Base-by-base conservation (phyloP, 2,888 invertebrate species). In the Chrysodeixis includens region DNA sequence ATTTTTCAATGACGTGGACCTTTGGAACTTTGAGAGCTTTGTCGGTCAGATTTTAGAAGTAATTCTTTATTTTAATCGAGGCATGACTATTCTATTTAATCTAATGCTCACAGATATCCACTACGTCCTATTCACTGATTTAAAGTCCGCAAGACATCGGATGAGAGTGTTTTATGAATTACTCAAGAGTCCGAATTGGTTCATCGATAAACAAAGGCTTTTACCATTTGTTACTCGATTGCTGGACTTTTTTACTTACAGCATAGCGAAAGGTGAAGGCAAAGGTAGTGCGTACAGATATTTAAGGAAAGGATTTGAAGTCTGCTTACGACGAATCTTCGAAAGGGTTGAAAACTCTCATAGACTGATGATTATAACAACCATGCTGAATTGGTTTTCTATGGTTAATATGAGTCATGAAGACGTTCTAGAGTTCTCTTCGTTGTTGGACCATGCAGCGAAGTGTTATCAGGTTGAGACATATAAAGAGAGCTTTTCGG, bases 311-410 rank as follows among this genome's bases (percentile, higher is more conserved):
- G 95, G 96, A 1, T 90, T 96, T 8, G 96, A 96, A 79, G 92
- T 95, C 0, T 96, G 96, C 72, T 79, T 96, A 1, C 90, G 94
- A 32, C 90, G 95, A 20, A 92, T 95, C 12, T 93, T 96, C 16
- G 91, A 93, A 56, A 93, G 95, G 71, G 90, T 95, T 14, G 80
- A 89, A 5, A 95, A 95, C 59, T 77, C 87, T 4, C 91, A 96
- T 75, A 85, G 96, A 14, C 80, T 96, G 26, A 83, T 90, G 12
- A 90, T 96, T 55, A 91, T 96, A 20, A 88, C 89, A 7, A 91
- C 89, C 2, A 95, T 96, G 92, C 82, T 96, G 49, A 88, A 93
- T 58, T 96, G 96, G 95, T 91, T 94, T 53, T 86, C 95, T 4
- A 85, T 92, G 54, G 87, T 92, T 0, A 83, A 84, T 8, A 86